Evolutionary conservation across 2,113 vertebrate species (phyloP).

Genomic region (Smithornis capensis): DNA sequence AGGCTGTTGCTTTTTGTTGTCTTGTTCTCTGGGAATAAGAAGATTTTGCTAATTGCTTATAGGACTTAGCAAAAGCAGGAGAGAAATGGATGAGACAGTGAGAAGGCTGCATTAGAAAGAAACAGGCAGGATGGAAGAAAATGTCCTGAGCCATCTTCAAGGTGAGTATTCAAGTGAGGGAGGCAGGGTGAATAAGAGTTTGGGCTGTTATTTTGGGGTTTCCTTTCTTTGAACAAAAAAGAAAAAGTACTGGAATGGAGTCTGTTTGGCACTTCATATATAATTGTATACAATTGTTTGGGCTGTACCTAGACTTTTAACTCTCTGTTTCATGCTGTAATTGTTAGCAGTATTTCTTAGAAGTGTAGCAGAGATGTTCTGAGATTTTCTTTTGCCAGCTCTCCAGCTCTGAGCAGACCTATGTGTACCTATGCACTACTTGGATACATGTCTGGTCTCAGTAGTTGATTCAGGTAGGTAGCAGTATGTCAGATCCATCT

Average conservation of each 20-base stretch:
- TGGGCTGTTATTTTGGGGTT: neutral
- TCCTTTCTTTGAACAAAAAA: neutral
- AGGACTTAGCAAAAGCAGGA: neutral
- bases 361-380: neutral
- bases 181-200: neutral
- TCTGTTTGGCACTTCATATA: neutral
- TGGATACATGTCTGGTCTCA: fast-evolving
- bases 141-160: neutral
- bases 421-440: fast-evolving
- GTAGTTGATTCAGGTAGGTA: neutral
- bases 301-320: neutral
- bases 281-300: fast-evolving
- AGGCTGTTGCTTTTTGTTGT: neutral
- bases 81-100: neutral
- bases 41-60: neutral
- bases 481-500: neutral
- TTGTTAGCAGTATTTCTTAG: neutral
- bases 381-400: neutral
- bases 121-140: neutral
- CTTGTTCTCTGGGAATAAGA: neutral
- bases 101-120: neutral
- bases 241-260: neutral
- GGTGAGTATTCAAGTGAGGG: neutral
- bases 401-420: neutral
- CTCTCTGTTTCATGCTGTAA: fast-evolving